These are phyloP conservation scores for Cataglyphis hispanica DNA, from an alignment of 1,140 invertebrate species.

Conservation along the genomic window DNA sequence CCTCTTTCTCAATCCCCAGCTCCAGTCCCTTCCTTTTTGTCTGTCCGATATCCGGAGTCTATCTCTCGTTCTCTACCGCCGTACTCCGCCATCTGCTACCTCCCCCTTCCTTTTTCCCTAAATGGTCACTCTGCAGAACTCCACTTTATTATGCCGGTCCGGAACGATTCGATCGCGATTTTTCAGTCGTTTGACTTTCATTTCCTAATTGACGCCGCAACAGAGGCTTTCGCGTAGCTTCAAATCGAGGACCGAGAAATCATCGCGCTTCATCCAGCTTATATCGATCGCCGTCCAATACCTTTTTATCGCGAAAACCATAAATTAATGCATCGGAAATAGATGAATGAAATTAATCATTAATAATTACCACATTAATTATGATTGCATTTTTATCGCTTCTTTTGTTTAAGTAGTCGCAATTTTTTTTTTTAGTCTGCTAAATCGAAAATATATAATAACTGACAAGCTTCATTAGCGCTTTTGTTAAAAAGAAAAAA, in stretches of 20 bases:
- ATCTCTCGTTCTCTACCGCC: not conserved
- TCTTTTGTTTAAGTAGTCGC: too few species aligned
- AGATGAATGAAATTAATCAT: not conserved
- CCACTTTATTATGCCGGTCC: slow-evolving; percentile 23
- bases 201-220: slow-evolving; percentile 51
- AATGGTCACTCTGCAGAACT: slow-evolving; percentile 52
- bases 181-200: slow-evolving; percentile 62
- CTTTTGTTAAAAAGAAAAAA: not conserved
- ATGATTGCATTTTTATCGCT: not conserved
- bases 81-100: slow-evolving; percentile 18
- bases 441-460: slow-evolving; percentile 18
- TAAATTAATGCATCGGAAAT: not conserved
- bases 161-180: slow-evolving; percentile 56
- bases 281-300: slow-evolving; percentile 27
- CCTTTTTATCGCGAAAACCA: slow-evolving; percentile 24
- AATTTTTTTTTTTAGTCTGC: not conserved
- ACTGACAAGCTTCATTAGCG: not conserved
- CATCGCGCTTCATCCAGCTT: not conserved
- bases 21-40: slow-evolving; percentile 34
- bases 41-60: slow-evolving; percentile 45
- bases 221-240: slow-evolving; percentile 39
- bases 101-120: not conserved
- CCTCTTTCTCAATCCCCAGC: slow-evolving; percentile 23
- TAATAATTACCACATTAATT: slow-evolving; percentile 10
- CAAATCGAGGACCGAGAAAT: slow-evolving; percentile 36